Evolutionary conservation across 2,888 invertebrate genomes (phyloP).

Genomic region (Elegia similella): DNA sequence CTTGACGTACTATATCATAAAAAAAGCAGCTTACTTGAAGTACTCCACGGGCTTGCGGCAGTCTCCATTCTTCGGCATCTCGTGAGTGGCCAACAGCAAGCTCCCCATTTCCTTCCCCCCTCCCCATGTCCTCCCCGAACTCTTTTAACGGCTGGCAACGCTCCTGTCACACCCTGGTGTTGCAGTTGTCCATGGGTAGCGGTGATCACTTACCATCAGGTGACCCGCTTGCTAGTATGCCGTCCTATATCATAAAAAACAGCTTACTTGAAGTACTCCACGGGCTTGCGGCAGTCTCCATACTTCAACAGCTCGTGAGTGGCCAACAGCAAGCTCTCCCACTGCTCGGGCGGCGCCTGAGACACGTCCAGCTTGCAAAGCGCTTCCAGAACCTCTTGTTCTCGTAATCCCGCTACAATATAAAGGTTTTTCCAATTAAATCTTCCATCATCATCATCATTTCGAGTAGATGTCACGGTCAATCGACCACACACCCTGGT

Average conservation of each 20-base stretch:
- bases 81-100: constrained; percentile 67
- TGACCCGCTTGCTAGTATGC: too few species aligned
- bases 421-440: too few species aligned
- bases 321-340: constrained; percentile 62
- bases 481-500: too few species aligned
- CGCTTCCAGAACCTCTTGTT: constrained; percentile 69
- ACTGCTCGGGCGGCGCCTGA: constrained; percentile 54
- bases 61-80: constrained; percentile 73
- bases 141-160: too few species aligned
- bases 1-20: too few species aligned
- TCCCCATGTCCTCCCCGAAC: too few species aligned
- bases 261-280: constrained; percentile 72
- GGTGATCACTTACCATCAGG: too few species aligned
- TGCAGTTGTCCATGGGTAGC: too few species aligned
- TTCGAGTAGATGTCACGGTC: too few species aligned
- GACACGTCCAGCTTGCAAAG: constrained; percentile 61
- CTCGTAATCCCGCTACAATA: constrained; percentile 61
- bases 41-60: constrained; percentile 65
- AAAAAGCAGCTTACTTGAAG: constrained; percentile 77
- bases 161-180: too few species aligned
- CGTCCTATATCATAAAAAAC: background rate
- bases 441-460: too few species aligned
- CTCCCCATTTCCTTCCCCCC: too few species aligned
- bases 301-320: constrained; percentile 75
- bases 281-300: constrained; percentile 68